Evolutionary conservation across 2,797 vertebrate species (phyloP), one percentile per base, ranked within the genome.

Genomic region (Dendrocincla tyrannina): DNA sequence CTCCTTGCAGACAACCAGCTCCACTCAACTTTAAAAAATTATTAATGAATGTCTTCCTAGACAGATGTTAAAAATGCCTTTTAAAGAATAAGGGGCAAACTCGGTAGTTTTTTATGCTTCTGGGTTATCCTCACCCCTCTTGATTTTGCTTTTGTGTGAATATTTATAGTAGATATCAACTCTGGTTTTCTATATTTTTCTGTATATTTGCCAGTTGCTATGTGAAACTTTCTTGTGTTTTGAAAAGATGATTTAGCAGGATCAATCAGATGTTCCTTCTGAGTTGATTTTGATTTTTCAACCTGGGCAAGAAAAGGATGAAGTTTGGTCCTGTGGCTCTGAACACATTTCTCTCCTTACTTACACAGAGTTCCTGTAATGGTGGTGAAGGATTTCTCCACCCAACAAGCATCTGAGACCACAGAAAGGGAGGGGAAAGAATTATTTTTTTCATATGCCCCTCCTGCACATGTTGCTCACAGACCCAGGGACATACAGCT

Each of bases 381-480:
- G 14, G 3, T 49, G 5, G 5, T 7, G 13, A 77, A n/a, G 3
- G 9, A 42, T 18, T 60, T 3, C 9, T 66, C 22, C 30, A 79
- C 39, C 16, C 24, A 81, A 11, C 11, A 67, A 44, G 18, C 5
- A 30, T 50, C 52, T 49, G 24, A 70, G 22, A 41, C 7, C 2
- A 4, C 12, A 49, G 33, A 46, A 60, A 64, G 1, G 3, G 10
- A 5, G 3, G 4, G 10, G 27, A 76, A 68, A 73, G 8, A 63
- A 64, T 4, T 1, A 16, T 2, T n/a, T 64, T 75, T 76, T 50
- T 69, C 42, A 18, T 30, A 16, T 82, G 37, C 2, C 3, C 0
- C 0, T 10, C 13, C 50, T 46, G 8, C 1, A 2, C 11, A 3
- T 52, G 7, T 30, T 72, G 12, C 17, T 72, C 22, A 66, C 24